These are phyloP conservation scores for Lampris megalopsis DNA, from an alignment of 2,113 vertebrate species.

Conservation along the genomic window DNA sequence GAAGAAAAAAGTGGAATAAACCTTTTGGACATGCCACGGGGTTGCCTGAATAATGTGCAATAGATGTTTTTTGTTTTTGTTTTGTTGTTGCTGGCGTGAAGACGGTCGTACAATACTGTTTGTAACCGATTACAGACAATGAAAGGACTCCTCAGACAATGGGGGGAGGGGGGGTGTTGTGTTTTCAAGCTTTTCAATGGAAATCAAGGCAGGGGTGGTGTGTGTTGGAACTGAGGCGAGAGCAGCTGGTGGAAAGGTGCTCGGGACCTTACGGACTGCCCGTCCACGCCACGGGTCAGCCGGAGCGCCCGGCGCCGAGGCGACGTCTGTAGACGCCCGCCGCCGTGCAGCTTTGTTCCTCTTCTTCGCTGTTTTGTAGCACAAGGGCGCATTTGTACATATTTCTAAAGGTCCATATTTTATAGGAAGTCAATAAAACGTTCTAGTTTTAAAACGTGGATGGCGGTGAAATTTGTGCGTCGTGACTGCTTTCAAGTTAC, in stretches of 20 bases:
- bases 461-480: constrained; percentile 43
- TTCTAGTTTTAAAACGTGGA: constrained; percentile 85
- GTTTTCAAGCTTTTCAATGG: constrained; percentile 92
- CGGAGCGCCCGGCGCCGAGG: constrained; percentile 86
- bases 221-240: constrained; percentile 87
- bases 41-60: constrained; percentile 89
- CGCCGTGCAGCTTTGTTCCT: constrained; percentile 77
- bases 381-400: constrained; percentile 83
- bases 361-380: constrained; percentile 79
- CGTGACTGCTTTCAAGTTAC: constrained; percentile 19
- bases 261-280: constrained; percentile 86
- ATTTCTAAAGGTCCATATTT: constrained; percentile 91
- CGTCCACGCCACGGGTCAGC: constrained; percentile 86
- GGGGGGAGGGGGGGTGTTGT: constrained; percentile 83
- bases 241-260: constrained; percentile 82
- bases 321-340: constrained; percentile 82
- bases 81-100: constrained; percentile 78
- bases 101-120: constrained; percentile 84
- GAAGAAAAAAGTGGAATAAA: constrained; percentile 69
- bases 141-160: constrained; percentile 87
- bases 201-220: constrained; percentile 88
- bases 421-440: constrained; percentile 94
- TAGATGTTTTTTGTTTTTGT: constrained; percentile 81
- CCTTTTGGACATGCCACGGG: constrained; percentile 71
- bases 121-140: constrained; percentile 86